Conservation (phyloP, 2,113 vertebrate species). For the Polyodon spathula region DNA sequence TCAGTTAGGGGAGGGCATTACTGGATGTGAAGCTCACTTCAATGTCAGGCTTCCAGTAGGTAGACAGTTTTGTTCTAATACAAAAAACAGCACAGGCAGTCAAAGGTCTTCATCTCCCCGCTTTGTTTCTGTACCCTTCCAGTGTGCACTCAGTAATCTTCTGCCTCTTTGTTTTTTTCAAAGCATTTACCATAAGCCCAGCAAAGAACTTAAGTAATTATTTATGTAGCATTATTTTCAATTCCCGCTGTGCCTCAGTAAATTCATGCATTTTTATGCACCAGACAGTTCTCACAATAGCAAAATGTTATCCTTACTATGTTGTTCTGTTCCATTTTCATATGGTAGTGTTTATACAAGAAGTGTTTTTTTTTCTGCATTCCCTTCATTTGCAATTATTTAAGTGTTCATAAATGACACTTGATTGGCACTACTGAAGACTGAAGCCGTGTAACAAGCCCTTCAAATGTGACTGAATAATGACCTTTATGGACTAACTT, state of each 20-base stretch:
- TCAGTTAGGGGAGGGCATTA: conserved; percentile 76
- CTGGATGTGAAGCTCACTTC: conserved; percentile 70
- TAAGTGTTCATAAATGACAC: conserved; percentile 14
- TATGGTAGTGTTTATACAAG: conserved; percentile 14
- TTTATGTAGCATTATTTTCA: conserved; percentile 14
- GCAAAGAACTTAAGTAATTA: conserved; percentile 14
- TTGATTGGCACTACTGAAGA: conserved; percentile 9
- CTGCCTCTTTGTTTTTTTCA: conserved; percentile 4
- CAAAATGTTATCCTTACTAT: not conserved
- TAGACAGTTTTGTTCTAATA: conserved; percentile 72
- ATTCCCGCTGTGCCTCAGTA: conserved; percentile 11
- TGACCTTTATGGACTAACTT: too few relatives aligned
- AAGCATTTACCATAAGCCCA: conserved; percentile 11
- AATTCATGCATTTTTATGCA: conserved; percentile 17
- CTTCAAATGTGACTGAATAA: too few relatives aligned
- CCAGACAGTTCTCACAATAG: not conserved
- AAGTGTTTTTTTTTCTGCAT: not conserved
- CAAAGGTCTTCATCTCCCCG: conserved; percentile 60
- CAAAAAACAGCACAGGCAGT: conserved; percentile 54
- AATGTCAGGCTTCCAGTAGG: conserved; percentile 67
- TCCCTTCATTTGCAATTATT: conserved; percentile 16
- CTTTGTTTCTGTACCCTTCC: conserved; percentile 19
- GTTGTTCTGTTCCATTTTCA: not conserved
- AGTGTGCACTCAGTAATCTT: conserved; percentile 15
- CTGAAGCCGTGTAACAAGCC: conserved; percentile 3